These are phyloP conservation scores for Chiloscyllium plagiosum DNA, from an alignment of 2,113 vertebrate species.

Conservation along the genomic window DNA sequence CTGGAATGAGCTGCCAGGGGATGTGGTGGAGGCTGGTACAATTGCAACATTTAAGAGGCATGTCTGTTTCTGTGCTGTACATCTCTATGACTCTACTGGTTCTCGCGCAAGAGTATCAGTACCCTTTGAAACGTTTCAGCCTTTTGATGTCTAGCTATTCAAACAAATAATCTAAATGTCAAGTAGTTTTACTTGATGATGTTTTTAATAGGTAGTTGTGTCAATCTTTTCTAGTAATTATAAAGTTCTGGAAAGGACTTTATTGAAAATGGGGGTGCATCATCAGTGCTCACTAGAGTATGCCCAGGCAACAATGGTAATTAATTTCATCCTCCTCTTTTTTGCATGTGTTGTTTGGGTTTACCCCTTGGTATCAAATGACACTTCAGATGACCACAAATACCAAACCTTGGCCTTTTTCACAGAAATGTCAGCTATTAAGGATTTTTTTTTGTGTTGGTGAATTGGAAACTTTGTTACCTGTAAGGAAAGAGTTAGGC, in stretches of 20 bases:
- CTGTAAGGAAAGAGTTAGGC: background rate
- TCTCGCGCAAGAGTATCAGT: background rate
- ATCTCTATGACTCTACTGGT: no score
- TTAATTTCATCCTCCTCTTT: background rate
- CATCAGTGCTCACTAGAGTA: background rate
- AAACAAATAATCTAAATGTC: no score
- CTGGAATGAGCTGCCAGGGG: no score
- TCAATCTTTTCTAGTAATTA: background rate
- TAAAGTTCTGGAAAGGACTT: background rate
- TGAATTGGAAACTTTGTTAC: background rate
- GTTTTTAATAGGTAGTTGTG: background rate
- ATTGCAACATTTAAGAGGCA: no score
- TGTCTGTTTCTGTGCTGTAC: no score
- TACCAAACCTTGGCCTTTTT: background rate
- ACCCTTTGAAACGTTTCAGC: background rate
- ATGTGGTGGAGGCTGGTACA: no score
- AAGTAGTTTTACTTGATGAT: no score
- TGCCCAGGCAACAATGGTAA: background rate
- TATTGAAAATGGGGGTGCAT: background rate
- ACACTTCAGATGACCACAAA: background rate
- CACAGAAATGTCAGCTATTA: background rate
- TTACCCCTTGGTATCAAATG: background rate
- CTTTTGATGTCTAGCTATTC: background rate
- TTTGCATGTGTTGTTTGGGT: background rate
- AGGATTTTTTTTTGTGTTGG: background rate